Conservation (phyloP, 2,113 vertebrate genomes). For the Corynorhinus townsendii region DNA sequence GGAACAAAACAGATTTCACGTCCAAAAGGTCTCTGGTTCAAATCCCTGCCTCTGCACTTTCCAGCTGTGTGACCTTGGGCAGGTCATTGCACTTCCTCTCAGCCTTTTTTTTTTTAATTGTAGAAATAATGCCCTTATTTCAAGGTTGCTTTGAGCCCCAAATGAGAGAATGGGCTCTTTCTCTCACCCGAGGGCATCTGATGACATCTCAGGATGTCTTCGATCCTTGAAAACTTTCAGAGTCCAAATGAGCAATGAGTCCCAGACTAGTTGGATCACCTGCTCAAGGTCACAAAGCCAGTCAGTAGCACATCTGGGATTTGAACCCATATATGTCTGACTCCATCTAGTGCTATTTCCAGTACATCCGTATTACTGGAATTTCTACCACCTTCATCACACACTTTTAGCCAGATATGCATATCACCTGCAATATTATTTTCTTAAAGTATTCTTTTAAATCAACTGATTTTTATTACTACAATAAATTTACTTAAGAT, state of each 20-base stretch:
- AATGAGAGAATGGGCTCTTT: background rate
- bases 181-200: background rate
- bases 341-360: background rate
- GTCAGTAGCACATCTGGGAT: background rate
- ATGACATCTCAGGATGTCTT: background rate
- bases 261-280: background rate
- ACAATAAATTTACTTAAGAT: constrained; percentile 6
- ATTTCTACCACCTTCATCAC: background rate
- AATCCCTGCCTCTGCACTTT: background rate
- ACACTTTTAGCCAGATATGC: background rate
- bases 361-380: background rate
- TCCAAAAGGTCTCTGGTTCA: background rate
- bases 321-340: background rate
- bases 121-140: background rate
- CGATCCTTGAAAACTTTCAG: background rate
- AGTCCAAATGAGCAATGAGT: background rate
- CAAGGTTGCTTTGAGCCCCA: background rate
- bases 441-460: background rate
- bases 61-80: background rate
- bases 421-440: background rate
- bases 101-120: background rate
- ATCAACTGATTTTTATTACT: background rate
- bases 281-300: background rate
- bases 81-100: background rate
- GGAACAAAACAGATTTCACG: background rate